Evolutionary conservation across 2,797 vertebrate species (phyloP), one percentile per base, ranked within the genome.

Genomic region (Mus minutoides): DNA sequence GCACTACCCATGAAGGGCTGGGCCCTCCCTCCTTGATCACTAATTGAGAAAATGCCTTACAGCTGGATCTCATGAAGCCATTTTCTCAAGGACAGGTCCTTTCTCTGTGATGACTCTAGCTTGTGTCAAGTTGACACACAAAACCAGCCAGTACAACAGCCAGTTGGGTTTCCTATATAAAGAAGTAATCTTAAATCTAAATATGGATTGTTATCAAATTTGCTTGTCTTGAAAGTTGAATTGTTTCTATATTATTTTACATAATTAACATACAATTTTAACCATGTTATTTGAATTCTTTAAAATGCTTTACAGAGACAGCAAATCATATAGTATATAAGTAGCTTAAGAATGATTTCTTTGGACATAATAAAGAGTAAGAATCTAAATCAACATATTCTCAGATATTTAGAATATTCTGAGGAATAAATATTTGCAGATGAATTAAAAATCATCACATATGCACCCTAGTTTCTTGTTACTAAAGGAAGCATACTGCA

Each of bases 401-500:
- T 79, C 1, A 87, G 58, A 24, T 79, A 9, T 92, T 95, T 83
- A 80, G 34, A 90, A 90, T 84, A 14, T 85, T 96, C 73, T 83
- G 34, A 93, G n/a, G 11, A 91, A 94, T 69, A 91, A 75, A 77
- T 73, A 76, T 56, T 40, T 96, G 54, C 24, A 91, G 21, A 69
- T 62, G 31, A 95, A 91, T 92, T 92, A 89, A 62, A 92, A 93
- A 89, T 54, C 49, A 83, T 21, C 26, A 89, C 56, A 77, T 69
- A 89, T 75, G 22, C 34, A 87, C 14, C 56, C 67, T 22, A 91
- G 43, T 85, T 97, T 96, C 26, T 43, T 96, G 26, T 92, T 91
- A 60, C 69, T 88, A 73, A 84, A 85, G 34, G 43, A 92, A 67
- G 24, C 54, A 91, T 49, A 14, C 19, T 90, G 26, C 91, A 92